Base-by-base conservation (phyloP, 2,888 invertebrate species). In the Aproaerema taeniolella region DNA sequence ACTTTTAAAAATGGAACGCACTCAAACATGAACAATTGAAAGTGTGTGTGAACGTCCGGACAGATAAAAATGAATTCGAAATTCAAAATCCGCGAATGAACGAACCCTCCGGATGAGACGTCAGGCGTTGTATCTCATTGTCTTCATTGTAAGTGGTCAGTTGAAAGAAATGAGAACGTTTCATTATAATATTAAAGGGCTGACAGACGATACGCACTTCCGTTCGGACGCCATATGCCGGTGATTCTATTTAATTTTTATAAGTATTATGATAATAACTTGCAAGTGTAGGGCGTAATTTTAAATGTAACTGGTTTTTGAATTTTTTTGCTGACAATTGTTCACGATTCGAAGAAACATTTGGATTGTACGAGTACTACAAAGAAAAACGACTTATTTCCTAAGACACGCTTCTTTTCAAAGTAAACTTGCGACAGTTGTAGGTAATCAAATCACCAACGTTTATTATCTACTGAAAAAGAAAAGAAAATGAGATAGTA, bases 151-250 rank as follows among this genome's bases (percentile, higher is more conserved):
- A 64, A 74, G 67, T 78, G 85, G 82, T 80, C 85, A 82, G 73
- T 77, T 70, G 60, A 72, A 79, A 77, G 73, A 77, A 79, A 75
- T 77, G 70, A 72, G 70, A 64, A 73, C 71, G 61, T 74, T 80
- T 74, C 74, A 78, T 81, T 80, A 79, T 70, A 78, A 77, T 79
- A 77, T 74, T 74, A 74, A 77, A 78, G 64, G 66, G 62, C 77
- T 74, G 82, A 76, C 82, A 86, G 79, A 65, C 79, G 85, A 86
- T 79, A 80, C 80, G 71, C 62, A 79, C 80, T 83, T 85, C 85
- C 85, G 80, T 60, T 68, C 68, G 67, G 60, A 66, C 67, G 69
- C 78, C 85, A 82, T 81, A 78, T 83, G 83, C 64, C 65, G 50
- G 52, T 53, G 57, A 61, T 58, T 58, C 66, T 71, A 72, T 76